Evolutionary conservation across 2,113 vertebrate species (phyloP).

Genomic region (Crocuta crocuta): DNA sequence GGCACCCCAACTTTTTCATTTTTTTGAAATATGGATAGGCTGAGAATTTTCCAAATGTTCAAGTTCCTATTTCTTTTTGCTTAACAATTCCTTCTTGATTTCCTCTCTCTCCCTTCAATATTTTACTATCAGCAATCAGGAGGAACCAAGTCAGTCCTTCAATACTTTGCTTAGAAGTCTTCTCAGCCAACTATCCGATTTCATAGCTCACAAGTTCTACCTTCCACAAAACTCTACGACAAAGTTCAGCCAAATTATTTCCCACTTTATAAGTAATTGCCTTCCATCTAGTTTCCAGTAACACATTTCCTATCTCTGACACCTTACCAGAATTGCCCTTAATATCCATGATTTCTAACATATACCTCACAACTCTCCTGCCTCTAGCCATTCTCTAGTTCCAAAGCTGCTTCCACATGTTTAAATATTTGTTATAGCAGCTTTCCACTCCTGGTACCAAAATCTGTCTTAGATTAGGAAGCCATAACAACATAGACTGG

Average conservation of each 20-base stretch:
- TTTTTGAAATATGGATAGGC: not conserved
- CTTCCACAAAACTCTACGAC: not conserved
- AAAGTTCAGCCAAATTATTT: constrained; percentile 19
- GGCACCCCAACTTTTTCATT: not conserved
- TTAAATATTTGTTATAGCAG: not conserved
- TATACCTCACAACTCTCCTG: not conserved
- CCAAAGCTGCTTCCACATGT: not conserved
- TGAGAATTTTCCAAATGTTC: not conserved
- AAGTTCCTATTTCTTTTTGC: not conserved
- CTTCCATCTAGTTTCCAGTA: not conserved
- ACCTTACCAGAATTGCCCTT: not conserved
- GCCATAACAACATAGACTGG: not conserved
- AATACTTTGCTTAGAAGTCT: not conserved
- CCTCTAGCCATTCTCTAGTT: not conserved
- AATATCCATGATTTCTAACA: not conserved
- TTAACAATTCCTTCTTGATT: no score
- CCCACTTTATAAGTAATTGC: not conserved
- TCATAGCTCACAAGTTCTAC: not conserved
- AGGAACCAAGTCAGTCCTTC: not conserved
- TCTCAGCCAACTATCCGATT: not conserved
- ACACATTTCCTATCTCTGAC: not conserved
- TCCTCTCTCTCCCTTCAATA: no score
- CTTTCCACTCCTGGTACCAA: not conserved
- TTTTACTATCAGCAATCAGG: no score
- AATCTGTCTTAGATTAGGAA: not conserved